These are phyloP conservation scores for Poecile atricapillus DNA, from an alignment of 2,113 vertebrate genomes.

Conservation along the genomic window DNA sequence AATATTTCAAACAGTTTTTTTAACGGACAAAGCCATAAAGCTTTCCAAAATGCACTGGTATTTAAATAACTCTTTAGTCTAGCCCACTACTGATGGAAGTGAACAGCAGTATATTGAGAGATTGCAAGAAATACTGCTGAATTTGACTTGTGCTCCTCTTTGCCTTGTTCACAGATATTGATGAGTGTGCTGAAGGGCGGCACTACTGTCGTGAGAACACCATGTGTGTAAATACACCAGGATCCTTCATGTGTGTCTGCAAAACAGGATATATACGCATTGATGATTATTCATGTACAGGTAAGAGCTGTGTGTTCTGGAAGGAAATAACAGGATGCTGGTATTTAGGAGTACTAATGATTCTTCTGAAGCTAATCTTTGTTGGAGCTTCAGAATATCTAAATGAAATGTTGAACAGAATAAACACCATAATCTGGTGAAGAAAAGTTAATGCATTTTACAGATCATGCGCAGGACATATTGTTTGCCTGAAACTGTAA, in stretches of 20 bases:
- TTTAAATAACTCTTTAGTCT: not conserved
- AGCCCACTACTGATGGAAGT: not conserved
- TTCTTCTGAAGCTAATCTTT: not conserved
- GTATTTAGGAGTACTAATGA: not conserved
- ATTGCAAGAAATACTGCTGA: not conserved
- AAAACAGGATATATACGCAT: constrained; percentile 94
- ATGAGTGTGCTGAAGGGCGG: constrained; percentile 93
- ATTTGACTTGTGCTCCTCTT: not conserved
- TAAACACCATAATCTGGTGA: not conserved
- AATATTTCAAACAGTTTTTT: not conserved
- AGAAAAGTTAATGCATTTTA: not conserved
- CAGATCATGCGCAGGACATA: not conserved
- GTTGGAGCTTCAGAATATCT: not conserved
- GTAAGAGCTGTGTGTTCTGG: constrained; percentile 65
- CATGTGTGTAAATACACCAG: constrained; percentile 92
- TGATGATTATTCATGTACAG: constrained; percentile 98
- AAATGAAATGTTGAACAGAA: not conserved
- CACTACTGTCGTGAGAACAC: constrained; percentile 98
- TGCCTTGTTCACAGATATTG: constrained; percentile 80
- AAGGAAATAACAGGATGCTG: not conserved
- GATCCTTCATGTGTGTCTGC: constrained; percentile 98
- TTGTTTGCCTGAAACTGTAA: not conserved
- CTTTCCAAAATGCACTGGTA: not conserved
- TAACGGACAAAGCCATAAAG: not conserved
- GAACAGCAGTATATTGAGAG: fast-evolving